These are phyloP conservation scores for Wiebesia pumilae DNA, from an alignment of 1,140 invertebrate species.

Conservation along the genomic window DNA sequence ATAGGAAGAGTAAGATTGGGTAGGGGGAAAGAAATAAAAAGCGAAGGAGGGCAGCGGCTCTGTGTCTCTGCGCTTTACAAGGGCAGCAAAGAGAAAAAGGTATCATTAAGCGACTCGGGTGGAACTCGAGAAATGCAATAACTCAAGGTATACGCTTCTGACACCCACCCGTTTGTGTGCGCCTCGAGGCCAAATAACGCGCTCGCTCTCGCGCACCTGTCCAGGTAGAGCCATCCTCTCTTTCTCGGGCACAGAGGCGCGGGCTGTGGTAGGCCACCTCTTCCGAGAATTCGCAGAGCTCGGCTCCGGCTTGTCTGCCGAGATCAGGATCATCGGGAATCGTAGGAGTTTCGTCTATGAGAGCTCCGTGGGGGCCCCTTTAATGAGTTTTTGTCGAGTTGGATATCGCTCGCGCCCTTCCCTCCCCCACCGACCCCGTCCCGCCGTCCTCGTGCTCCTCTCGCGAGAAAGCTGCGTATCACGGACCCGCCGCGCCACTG, in stretches of 20 bases:
- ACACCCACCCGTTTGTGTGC: constrained; percentile 60
- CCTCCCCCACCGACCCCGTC: background rate
- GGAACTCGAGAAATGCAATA: constrained; percentile 71
- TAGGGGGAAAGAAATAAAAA: background rate
- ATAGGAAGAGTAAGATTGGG: background rate
- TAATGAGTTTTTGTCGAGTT: constrained; percentile 66
- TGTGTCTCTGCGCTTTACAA: background rate
- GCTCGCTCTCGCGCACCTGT: constrained; percentile 66
- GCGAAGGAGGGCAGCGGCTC: background rate
- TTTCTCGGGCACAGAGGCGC: constrained; percentile 6
- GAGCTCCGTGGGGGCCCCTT: constrained; percentile 57
- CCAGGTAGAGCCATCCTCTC: constrained; percentile 62
- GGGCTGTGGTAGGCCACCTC: constrained; percentile 55
- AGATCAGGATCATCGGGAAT: constrained; percentile 69
- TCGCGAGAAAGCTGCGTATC: background rate
- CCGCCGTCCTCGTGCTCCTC: too few relatives aligned
- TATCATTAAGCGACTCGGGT: constrained; percentile 66
- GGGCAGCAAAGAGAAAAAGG: constrained; percentile 54
- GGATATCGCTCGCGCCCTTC: background rate
- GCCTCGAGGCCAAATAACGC: background rate
- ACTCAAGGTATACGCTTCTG: constrained; percentile 69
- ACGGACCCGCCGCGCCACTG: background rate
- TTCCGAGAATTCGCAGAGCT: constrained; percentile 67
- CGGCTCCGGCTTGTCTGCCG: constrained; percentile 71
- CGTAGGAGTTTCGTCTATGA: constrained; percentile 66